phyloP scores from a whole-genome alignment of 1,140 invertebrate species.

The Helicoverpa zea region DNA sequence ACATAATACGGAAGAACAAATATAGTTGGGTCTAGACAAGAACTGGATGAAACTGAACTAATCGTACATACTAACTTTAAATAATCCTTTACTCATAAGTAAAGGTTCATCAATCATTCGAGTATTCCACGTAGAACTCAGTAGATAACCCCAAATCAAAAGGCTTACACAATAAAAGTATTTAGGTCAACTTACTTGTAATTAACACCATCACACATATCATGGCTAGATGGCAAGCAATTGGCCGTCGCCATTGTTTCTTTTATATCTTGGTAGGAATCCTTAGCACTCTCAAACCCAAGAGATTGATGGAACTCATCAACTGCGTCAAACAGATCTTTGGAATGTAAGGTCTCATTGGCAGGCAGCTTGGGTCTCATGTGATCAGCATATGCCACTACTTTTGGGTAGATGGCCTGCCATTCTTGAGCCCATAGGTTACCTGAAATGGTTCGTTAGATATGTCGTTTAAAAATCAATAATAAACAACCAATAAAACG shows the following conservation, averaged over 20 bases:
- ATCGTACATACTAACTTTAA: too few relatives aligned
- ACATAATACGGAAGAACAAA: too few relatives aligned
- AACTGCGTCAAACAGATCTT: slow-evolving; percentile 73
- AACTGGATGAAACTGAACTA: too few relatives aligned
- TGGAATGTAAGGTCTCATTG: slow-evolving; percentile 64
- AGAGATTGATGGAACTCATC: slow-evolving; percentile 78
- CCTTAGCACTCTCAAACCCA: slow-evolving; percentile 75
- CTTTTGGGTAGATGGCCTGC: slow-evolving; percentile 90
- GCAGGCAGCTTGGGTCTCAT: slow-evolving; percentile 58
- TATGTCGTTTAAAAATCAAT: slow-evolving; percentile 12
- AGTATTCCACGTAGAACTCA: too few relatives aligned
- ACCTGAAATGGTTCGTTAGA: slow-evolving; percentile 85
- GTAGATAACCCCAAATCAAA: too few relatives aligned
- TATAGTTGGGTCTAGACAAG: too few relatives aligned
- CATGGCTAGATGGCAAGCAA: slow-evolving; percentile 81
- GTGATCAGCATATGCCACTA: slow-evolving; percentile 89
- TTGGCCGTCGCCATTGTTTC: slow-evolving; percentile 69
- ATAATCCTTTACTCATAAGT: too few relatives aligned
- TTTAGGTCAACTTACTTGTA: slow-evolving; percentile 68
- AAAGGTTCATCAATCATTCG: too few relatives aligned
- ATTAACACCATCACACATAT: slow-evolving; percentile 82
- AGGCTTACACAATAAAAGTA: too few relatives aligned
- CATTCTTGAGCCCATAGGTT: slow-evolving; percentile 96
- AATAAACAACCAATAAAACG: background rate
- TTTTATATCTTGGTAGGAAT: slow-evolving; percentile 74